These are phyloP conservation scores for Drosophila mercatorum DNA, from an alignment of 2,888 invertebrate genomes.

Conservation along the genomic window DNA sequence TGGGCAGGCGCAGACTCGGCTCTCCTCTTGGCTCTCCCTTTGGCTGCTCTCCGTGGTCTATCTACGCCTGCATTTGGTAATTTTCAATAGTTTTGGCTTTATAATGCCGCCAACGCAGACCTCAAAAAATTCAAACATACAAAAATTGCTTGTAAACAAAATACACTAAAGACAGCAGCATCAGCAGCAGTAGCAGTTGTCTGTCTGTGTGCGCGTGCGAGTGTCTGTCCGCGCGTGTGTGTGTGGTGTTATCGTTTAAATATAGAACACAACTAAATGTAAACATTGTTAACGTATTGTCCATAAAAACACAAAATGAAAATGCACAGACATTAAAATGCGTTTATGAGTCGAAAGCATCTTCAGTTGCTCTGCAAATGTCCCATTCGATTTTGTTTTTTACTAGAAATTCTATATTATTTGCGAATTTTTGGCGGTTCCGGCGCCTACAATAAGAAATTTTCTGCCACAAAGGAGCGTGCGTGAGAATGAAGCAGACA, in stretches of 20 bases:
- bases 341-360: constrained; percentile 60
- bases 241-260: constrained; percentile 58
- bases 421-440: constrained; percentile 50
- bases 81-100: constrained; percentile 51
- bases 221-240: constrained; percentile 12
- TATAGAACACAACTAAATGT: constrained; percentile 66
- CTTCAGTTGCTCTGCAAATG: constrained; percentile 51
- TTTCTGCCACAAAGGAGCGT: constrained; percentile 23
- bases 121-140: constrained; percentile 42
- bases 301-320: constrained; percentile 69
- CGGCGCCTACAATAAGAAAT: constrained; percentile 23
- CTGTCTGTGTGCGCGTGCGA: neutral
- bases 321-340: constrained; percentile 67
- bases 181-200: neutral
- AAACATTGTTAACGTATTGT: constrained; percentile 76
- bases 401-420: constrained; percentile 3
- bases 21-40: constrained; percentile 17
- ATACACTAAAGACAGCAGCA: constrained; percentile 16
- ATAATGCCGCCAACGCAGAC: constrained; percentile 45
- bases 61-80: constrained; percentile 35
- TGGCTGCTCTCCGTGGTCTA: constrained; percentile 7
- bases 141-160: constrained; percentile 66
- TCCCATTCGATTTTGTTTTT: constrained; percentile 13
- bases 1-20: constrained; percentile 64
- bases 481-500: constrained; percentile 3